phyloP scores from a whole-genome alignment of 2,113 vertebrate genomes.

The Tachysurus vachellii region DNA sequence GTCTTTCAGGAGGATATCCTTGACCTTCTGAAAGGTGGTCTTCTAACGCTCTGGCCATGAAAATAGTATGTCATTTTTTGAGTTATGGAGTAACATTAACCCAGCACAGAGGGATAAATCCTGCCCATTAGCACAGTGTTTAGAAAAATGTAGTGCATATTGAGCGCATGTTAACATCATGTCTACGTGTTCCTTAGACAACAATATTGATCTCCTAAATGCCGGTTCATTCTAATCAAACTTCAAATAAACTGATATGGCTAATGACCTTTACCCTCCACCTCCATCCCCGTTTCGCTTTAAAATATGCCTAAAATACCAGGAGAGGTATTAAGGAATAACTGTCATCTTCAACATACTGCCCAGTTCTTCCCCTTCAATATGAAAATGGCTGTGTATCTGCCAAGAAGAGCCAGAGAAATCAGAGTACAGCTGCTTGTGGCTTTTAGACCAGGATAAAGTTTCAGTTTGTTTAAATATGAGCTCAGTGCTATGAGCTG shows the following conservation, averaged over 20 bases:
- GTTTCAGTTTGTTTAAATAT: neutral
- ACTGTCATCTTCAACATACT: slow-evolving; percentile 5
- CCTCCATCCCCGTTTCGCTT: neutral
- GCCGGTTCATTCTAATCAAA: neutral
- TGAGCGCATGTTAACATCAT: slow-evolving; percentile 3
- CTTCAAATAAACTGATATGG: neutral
- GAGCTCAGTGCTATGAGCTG: neutral
- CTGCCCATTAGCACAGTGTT: slow-evolving; percentile 15
- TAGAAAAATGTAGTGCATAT: neutral
- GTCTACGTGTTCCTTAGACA: neutral
- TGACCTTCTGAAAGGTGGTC: slow-evolving; percentile 21
- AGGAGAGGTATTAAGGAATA: neutral
- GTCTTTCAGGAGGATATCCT: neutral
- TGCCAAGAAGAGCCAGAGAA: neutral
- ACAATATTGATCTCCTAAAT: slow-evolving; percentile 37
- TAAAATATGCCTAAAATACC: neutral
- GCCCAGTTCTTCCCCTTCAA: neutral
- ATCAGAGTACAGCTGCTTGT: neutral
- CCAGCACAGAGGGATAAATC: neutral
- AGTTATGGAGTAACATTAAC: slow-evolving; percentile 20
- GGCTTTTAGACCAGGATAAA: neutral
- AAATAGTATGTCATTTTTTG: neutral
- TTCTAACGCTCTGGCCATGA: neutral
- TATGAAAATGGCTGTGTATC: neutral
- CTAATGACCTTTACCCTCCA: neutral